A percentile compares a stretch with the other conserved stretches of the same genome.
Conservation (phyloP, 2,888 invertebrate genomes). For the Eugnorisma glareosa region DNA sequence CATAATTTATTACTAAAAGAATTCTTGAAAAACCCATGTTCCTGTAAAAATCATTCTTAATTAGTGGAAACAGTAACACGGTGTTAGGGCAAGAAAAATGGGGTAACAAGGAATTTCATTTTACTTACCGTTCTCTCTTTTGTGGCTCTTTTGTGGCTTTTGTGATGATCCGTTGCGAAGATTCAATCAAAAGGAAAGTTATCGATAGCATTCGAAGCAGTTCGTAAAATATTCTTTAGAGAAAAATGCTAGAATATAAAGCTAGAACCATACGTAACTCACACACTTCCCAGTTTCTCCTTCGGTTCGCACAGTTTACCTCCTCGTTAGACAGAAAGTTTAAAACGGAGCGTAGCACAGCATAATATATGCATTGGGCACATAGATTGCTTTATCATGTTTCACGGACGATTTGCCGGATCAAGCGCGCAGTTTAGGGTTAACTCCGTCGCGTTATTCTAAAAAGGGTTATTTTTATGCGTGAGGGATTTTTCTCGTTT, state of each 20-base stretch:
- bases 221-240: constrained; percentile 23
- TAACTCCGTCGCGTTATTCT: constrained; percentile 42
- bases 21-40: not conserved
- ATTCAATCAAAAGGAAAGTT: constrained; percentile 53
- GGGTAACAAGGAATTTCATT: constrained; percentile 2
- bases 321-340: constrained; percentile 48
- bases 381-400: constrained; percentile 64
- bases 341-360: constrained; percentile 40
- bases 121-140: not conserved
- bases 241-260: constrained; percentile 36
- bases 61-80: not conserved
- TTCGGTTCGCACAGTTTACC: constrained; percentile 31
- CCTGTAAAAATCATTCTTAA: not conserved
- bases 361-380: constrained; percentile 63
- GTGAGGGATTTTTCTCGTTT: constrained; percentile 11
- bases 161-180: constrained; percentile 1
- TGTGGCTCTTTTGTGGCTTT: constrained; percentile 1
- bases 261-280: constrained; percentile 13
- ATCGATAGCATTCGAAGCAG: constrained; percentile 33
- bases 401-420: constrained; percentile 65
- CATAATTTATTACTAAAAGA: not conserved
- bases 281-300: constrained; percentile 37
- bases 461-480: constrained; percentile 52
- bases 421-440: constrained; percentile 45
- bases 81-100: not conserved